Conservation (phyloP, 2,113 vertebrate species). For the Bubalus kerabau region DNA sequence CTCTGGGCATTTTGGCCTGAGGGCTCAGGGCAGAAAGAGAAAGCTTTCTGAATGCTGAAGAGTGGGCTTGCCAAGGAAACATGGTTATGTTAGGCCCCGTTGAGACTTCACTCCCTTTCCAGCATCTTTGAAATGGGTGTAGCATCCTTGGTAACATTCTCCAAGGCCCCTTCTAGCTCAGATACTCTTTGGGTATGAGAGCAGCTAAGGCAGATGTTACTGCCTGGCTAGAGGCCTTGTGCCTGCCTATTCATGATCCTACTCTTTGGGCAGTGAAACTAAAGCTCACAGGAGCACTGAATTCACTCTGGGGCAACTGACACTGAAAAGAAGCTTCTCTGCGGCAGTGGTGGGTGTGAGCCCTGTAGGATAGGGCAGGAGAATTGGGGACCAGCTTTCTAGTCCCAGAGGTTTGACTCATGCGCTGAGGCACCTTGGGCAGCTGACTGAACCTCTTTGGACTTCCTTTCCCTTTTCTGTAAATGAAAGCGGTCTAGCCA, state of each 20-base stretch:
- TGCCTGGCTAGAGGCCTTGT: not conserved
- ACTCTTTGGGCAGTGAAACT: not conserved
- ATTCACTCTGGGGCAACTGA: not conserved
- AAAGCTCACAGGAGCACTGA: not conserved
- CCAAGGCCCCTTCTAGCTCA: not conserved
- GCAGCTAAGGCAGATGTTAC: not conserved
- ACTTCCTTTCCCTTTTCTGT: not conserved
- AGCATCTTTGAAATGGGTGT: not conserved
- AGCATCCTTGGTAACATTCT: not conserved
- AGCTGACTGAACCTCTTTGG: not conserved
- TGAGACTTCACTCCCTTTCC: not conserved
- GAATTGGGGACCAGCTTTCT: not conserved
- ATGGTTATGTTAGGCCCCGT: not conserved
- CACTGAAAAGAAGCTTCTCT: not conserved
- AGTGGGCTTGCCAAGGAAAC: not conserved
- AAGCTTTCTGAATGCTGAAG: not conserved
- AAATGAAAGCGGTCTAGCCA: not conserved
- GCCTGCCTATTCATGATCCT: not conserved
- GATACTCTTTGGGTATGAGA: not conserved
- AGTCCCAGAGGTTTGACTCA: not conserved
- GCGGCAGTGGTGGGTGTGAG: not conserved
- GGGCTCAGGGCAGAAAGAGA: not conserved
- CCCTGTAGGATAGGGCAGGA: not conserved
- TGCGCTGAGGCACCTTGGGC: not conserved
- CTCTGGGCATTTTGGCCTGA: not conserved